Conservation (phyloP, 2,888 invertebrate genomes). For the Macaria liturata region DNA sequence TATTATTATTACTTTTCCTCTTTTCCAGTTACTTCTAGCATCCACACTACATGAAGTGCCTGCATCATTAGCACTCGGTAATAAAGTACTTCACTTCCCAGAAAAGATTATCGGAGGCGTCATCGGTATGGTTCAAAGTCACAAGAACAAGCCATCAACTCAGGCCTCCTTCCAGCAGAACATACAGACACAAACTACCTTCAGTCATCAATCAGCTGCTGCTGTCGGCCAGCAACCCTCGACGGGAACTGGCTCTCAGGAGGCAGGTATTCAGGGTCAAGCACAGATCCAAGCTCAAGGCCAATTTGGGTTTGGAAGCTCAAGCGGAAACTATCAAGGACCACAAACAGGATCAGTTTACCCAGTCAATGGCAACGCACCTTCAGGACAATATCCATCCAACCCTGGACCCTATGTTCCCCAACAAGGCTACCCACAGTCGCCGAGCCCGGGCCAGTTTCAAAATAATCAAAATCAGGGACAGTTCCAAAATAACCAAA, state of each 20-base stretch:
- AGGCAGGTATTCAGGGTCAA: conserved; percentile 42
- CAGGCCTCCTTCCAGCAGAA: conserved; percentile 41
- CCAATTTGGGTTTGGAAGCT: conserved; percentile 42
- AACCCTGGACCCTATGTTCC: conserved; percentile 22
- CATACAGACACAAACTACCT: conserved; percentile 39
- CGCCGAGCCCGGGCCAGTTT: conserved; percentile 26
- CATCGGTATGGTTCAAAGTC: conserved; percentile 72
- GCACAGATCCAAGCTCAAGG: conserved; percentile 46
- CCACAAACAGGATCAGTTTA: conserved; percentile 15
- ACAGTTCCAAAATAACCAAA: conserved; percentile 31
- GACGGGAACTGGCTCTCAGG: conserved; percentile 31
- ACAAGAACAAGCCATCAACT: conserved; percentile 65
- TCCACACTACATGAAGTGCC: conserved; percentile 31
- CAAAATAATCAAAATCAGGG: conserved; percentile 31
- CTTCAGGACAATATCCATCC: conserved; percentile 8
- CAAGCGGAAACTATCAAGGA: conserved; percentile 35
- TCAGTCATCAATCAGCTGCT: conserved; percentile 12
- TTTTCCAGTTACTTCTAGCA: conserved; percentile 47
- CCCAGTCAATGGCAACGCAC: conserved; percentile 2
- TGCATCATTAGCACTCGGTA: conserved; percentile 44
- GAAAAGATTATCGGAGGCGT: conserved; percentile 75
- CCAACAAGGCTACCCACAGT: conserved; percentile 26
- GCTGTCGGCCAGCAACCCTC: conserved; percentile 16
- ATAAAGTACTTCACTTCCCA: conserved; percentile 61
- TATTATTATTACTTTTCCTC: no score